Evolutionary conservation across 1,140 invertebrate genomes (phyloP), one percentile per base, ranked within the genome.

Genomic region (Aphaenogaster rudis): DNA sequence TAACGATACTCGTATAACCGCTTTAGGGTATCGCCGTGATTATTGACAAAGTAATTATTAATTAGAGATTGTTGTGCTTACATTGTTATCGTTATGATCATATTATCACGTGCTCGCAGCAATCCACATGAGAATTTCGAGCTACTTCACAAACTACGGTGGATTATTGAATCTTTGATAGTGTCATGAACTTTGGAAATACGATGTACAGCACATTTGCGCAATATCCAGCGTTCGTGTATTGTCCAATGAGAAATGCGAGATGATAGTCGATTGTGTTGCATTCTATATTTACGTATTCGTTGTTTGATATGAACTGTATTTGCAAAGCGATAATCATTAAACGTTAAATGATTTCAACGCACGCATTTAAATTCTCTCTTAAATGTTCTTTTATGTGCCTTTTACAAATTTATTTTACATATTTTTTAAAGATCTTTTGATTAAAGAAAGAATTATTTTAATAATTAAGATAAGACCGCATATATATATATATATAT

Each of bases 101-200:
- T 21, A 57, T 59, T 45, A 82, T 63, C 84, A 50, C 61, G 33
- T 42, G 48, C 74, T 64, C 21, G 67, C 74, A 50, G 69, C 54
- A 50, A 54, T 61, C 71, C 80, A 76, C 69, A 84, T 74, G 80
- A 61, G 80, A 84, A 84, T 84, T 84, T 84, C 42, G 80, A 74
- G 54, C 80, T 74, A 84, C 69, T 84, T 86, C 66, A 54, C 42
- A 57, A 86, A 69, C 81, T 78, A 57, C n/a, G 50, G 28, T 7
- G 28, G 52, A 21, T 88, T 88, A 89, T 89, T 88, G 81, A 80
- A 89, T 89, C 88, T 86, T 88, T 88, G 88, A 88, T 89, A 77
- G n/a, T 1, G 59, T 72, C 77, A 36, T 28, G 11, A 72, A 80
- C 67, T 88, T 76, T 50, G 57, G 33, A 85, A 86, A 86, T 45